Evolutionary conservation across 2,113 vertebrate species (phyloP).

Genomic region (Psittacara wagleri): DNA sequence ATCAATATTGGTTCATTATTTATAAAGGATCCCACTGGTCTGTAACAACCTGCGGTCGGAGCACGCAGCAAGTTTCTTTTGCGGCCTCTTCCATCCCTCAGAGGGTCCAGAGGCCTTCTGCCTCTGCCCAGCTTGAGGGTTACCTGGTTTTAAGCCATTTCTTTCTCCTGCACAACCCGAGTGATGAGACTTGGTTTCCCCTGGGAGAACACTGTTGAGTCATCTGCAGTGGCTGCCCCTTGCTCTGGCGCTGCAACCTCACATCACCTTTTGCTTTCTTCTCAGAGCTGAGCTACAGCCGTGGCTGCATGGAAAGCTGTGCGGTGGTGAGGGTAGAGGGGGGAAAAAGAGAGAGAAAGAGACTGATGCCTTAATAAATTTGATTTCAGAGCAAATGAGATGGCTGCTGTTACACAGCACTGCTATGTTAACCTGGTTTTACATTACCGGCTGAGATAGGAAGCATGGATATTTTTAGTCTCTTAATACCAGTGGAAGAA

Average conservation of each 20-base stretch:
- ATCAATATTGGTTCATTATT: slow-evolving; percentile 65
- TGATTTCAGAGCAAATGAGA: slow-evolving; percentile 20
- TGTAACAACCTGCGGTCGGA: background rate
- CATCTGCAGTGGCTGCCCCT: background rate
- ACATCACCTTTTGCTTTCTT: too few relatives aligned
- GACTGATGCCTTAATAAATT: slow-evolving; percentile 5
- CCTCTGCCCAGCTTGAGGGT: background rate
- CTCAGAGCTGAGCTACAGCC: background rate
- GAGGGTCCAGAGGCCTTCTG: background rate
- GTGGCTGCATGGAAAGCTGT: background rate
- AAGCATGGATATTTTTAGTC: background rate
- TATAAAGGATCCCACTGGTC: slow-evolving; percentile 49
- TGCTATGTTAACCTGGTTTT: background rate
- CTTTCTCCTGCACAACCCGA: background rate
- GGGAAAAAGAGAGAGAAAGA: background rate
- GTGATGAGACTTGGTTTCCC: too few relatives aligned
- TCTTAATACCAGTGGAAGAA: background rate
- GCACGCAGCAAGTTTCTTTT: background rate
- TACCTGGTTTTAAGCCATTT: rapidly evolving
- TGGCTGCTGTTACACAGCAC: background rate
- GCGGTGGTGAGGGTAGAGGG: background rate
- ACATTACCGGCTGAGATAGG: background rate
- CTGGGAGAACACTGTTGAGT: rapidly evolving
- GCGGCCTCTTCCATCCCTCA: background rate
- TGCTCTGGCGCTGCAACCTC: rapidly evolving